Percentiles rank a stretch among this genome's conserved stretches.
These are phyloP conservation scores for Ciconia nigra DNA, from an alignment of 2,797 vertebrate genomes.

Conservation along the genomic window DNA sequence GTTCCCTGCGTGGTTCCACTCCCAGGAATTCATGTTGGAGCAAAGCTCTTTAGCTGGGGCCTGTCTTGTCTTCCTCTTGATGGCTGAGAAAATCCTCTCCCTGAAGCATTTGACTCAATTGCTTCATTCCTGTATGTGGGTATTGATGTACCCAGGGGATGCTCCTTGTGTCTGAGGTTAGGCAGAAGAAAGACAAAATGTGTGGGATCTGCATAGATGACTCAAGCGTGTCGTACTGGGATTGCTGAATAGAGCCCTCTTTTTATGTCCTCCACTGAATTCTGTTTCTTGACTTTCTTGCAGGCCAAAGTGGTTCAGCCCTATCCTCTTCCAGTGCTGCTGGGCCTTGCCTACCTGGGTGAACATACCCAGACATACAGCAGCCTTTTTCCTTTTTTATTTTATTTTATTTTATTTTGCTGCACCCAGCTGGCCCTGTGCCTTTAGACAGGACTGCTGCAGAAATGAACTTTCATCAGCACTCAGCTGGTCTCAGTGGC, in stretches of 20 bases:
- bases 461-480: background rate
- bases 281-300: background rate
- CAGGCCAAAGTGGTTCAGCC: background rate
- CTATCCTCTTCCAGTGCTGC: background rate
- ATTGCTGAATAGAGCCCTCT: background rate
- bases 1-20: background rate
- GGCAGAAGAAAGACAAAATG: background rate
- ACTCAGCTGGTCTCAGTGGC: background rate
- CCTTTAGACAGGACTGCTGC: background rate
- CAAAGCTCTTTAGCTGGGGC: background rate
- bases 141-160: background rate
- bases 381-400: background rate
- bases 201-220: background rate
- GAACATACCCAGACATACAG: background rate
- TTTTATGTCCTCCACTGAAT: background rate
- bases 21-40: background rate
- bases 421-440: background rate
- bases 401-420: background rate
- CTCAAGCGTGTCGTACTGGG: background rate
- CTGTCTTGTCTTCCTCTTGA: background rate
- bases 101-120: background rate
- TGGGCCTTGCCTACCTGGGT: background rate
- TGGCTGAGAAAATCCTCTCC: background rate
- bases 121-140: background rate
- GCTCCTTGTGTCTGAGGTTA: background rate